Evolutionary conservation across 2,888 invertebrate species (phyloP).

Genomic region (Drosophila pegasa): DNA sequence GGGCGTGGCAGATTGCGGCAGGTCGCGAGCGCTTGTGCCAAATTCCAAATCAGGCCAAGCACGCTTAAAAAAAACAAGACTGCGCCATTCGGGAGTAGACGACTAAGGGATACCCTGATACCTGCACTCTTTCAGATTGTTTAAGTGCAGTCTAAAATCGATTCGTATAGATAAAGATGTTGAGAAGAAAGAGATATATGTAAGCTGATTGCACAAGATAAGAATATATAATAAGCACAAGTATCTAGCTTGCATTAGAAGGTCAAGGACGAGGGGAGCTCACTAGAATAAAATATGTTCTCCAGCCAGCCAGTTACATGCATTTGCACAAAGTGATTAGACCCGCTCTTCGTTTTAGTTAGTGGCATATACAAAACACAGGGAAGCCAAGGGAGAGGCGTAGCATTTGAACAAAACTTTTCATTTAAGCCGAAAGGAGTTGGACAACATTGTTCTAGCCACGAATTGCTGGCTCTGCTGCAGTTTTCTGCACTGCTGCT

Average conservation of each 20-base stretch:
- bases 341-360: neutral
- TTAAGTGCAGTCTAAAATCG: too few relatives aligned
- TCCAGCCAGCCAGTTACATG: too few relatives aligned
- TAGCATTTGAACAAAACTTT: constrained; percentile 56
- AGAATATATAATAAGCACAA: too few relatives aligned
- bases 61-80: neutral
- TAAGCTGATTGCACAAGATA: too few relatives aligned
- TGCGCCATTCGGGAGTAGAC: neutral
- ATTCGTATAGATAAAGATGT: too few relatives aligned
- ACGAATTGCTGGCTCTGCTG: constrained; percentile 16
- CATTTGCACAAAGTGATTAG: too few relatives aligned
- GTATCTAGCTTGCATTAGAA: too few relatives aligned
- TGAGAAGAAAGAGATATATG: too few relatives aligned
- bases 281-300: too few relatives aligned
- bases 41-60: constrained; percentile 47
- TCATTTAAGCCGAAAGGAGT: constrained; percentile 55
- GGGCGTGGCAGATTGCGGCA: constrained; percentile 39
- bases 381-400: constrained; percentile 25
- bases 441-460: constrained; percentile 44
- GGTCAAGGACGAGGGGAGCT: too few relatives aligned
- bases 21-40: constrained; percentile 59
- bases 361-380: too few relatives aligned
- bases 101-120: neutral
- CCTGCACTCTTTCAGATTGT: too few relatives aligned
- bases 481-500: constrained; percentile 43